phyloP scores from a whole-genome alignment of 2,888 invertebrate genomes.

The Drosophila anomalata region DNA sequence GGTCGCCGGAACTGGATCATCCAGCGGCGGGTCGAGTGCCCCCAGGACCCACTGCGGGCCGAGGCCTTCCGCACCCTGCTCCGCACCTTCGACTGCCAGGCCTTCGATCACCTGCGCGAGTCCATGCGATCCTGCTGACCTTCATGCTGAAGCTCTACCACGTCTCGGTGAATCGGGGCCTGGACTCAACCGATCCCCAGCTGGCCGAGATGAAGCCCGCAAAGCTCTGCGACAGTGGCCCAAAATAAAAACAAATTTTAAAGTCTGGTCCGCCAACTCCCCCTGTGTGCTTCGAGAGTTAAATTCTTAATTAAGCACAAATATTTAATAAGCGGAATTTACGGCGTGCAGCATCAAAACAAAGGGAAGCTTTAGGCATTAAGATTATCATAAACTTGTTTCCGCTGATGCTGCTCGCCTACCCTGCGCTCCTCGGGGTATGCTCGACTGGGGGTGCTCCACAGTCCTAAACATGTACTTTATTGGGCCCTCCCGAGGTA shows the following conservation, averaged over 20 bases:
- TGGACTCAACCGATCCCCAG: neutral
- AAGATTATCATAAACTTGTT: slow-evolving; percentile 72
- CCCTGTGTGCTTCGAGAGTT: slow-evolving; percentile 49
- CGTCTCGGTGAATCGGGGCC: too few relatives aligned
- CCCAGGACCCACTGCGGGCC: neutral
- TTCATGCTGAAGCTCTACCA: neutral
- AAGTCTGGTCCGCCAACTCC: slow-evolving; percentile 13
- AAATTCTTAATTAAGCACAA: slow-evolving; percentile 68
- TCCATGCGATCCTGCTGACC: neutral
- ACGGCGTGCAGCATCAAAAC: slow-evolving; percentile 50
- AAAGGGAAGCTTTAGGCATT: slow-evolving; percentile 61
- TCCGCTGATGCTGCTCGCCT: slow-evolving; percentile 29
- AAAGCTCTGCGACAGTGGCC: neutral
- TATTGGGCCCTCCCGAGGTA: neutral
- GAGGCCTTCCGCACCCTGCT: neutral
- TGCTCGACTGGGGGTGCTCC: neutral
- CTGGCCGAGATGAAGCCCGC: neutral
- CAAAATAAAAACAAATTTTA: neutral
- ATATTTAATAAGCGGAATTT: slow-evolving; percentile 74
- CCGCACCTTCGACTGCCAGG: neutral
- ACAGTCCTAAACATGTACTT: neutral
- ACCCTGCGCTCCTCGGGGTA: slow-evolving; percentile 2
- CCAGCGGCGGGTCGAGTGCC: neutral
- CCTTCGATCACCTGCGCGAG: neutral
- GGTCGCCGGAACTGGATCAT: neutral